phyloP scores from a whole-genome alignment of 2,113 vertebrate genomes.

The Callaeas wilsoni region DNA sequence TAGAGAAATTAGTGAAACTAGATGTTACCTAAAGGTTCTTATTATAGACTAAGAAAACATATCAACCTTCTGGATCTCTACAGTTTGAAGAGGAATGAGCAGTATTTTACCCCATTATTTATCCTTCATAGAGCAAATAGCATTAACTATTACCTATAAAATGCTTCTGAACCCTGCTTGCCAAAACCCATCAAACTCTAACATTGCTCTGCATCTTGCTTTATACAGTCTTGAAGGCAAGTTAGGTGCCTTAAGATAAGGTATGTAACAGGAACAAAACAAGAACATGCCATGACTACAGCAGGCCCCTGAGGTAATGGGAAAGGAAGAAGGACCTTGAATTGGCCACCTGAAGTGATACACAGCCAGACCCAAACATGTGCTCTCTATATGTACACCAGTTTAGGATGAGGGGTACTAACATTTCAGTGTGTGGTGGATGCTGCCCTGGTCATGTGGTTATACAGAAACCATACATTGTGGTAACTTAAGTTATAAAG shows the following conservation, averaged over 20 bases:
- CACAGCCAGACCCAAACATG: background rate
- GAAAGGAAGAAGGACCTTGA: background rate
- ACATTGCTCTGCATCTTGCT: background rate
- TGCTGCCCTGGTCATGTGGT: background rate
- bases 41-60: background rate
- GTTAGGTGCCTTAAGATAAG: background rate
- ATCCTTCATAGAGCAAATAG: background rate
- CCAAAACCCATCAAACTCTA: background rate
- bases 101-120: background rate
- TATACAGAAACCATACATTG: background rate
- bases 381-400: accelerated
- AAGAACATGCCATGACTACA: background rate
- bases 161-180: background rate
- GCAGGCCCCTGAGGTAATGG: background rate
- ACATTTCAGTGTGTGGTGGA: background rate
- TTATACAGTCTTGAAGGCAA: background rate
- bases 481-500: background rate
- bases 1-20: background rate
- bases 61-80: background rate
- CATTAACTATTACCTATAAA: background rate
- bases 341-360: background rate
- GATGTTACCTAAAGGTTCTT: background rate
- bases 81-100: background rate
- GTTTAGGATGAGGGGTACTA: background rate
- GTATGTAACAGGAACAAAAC: background rate